Base-by-base conservation (phyloP, 2,113 vertebrate genomes). In the Cyprinus carpio region DNA sequence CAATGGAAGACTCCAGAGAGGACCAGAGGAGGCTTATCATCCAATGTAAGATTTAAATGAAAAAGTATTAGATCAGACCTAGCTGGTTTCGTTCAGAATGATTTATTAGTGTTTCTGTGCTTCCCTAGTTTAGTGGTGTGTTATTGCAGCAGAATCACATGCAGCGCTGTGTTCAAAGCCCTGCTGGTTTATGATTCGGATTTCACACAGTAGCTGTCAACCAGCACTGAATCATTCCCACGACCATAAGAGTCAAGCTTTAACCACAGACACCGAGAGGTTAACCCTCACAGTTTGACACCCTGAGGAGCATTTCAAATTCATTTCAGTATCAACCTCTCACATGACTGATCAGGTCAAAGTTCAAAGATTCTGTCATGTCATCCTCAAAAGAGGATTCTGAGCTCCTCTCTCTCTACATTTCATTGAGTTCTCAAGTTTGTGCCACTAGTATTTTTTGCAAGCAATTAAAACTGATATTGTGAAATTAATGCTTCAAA, bases 1-100 rank as follows among this genome's bases (percentile, higher is more conserved):
- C 98, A 81, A 98, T 99, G 97, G 97, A 99, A 90, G 97, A 99
- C 90, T 97, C 97, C 0, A 94, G 95, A 27, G 98, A 99, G 31
- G 97, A 99, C 77, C 97, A 99, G 92, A 93, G 97, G 89, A 96
- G 96, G 87, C 97, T 99, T 92, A 99, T 99, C 90, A 95, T 97
- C 87, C 96, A 99, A 91, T 91, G 98, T 99, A 95, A 97, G 40
- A 80, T 18, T 27, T 64, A 3, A n/a, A 37, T 76, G 58, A 34
- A 34, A 64, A 37, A 79, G 43, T 29, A 27, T 40, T 40, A 9
- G 74, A 51, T 75, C n/a, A 58, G 51, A 15, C 23, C 49, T 12
- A 31, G 75, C 31, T 1, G 25, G 46, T 20, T 27, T 29, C 15
- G 18, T 54, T 29, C n/a, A 2, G 49, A 76, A 29, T 29, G 6